Evolutionary conservation across 2,797 vertebrate genomes (phyloP).

Genomic region (Catostomus latipinnis): DNA sequence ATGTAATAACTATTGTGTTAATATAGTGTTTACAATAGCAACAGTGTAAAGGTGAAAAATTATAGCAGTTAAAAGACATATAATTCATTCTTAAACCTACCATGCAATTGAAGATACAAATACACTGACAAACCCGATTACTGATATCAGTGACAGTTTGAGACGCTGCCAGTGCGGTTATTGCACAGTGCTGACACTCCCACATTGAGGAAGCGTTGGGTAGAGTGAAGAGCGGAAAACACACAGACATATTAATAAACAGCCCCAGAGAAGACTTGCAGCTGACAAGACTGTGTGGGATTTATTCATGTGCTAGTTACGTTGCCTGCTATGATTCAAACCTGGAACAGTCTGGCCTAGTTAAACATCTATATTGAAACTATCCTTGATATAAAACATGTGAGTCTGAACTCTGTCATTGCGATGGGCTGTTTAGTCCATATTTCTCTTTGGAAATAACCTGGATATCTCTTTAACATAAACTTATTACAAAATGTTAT

Average conservation of each 20-base stretch:
- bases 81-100: neutral
- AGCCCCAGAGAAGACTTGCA: slow-evolving; percentile 25
- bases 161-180: slow-evolving; percentile 11
- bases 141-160: slow-evolving; percentile 21
- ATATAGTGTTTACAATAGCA: no score
- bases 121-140: slow-evolving; percentile 5
- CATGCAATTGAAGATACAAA: slow-evolving; percentile 8
- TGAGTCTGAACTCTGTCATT: slow-evolving; percentile 17
- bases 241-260: slow-evolving; percentile 21
- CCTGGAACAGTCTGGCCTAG: slow-evolving; percentile 34
- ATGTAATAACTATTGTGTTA: no score
- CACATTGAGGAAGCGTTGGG: slow-evolving; percentile 31
- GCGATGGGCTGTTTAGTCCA: slow-evolving; percentile 15
- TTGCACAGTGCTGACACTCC: slow-evolving; percentile 24
- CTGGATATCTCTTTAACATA: neutral
- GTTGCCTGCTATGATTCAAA: slow-evolving; percentile 65
- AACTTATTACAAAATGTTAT: neutral
- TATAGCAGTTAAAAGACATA: neutral
- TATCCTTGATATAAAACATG: slow-evolving; percentile 49
- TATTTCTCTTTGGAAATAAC: neutral
- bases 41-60: neutral
- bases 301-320: slow-evolving; percentile 65
- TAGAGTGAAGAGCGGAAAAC: slow-evolving; percentile 24
- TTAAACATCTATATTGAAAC: slow-evolving; percentile 56
- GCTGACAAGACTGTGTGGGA: slow-evolving; percentile 27